phyloP scores from a whole-genome alignment of 1,140 invertebrate species.

The Ctenoplectra terminalis region DNA sequence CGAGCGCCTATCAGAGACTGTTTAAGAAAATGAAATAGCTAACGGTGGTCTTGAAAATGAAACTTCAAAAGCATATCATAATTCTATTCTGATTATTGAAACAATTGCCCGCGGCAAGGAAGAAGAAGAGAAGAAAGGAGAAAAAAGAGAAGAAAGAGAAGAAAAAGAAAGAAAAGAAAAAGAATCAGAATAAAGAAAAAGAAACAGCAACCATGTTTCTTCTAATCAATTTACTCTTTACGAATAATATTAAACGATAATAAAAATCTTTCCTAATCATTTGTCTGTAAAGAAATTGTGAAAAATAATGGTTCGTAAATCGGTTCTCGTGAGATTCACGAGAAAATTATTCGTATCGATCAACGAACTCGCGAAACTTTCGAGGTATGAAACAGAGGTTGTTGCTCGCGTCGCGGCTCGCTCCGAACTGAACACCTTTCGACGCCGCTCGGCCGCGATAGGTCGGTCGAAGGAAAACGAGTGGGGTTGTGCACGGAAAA shows the following conservation, averaged over 20 bases:
- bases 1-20: background rate
- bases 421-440: slow-evolving; percentile 56
- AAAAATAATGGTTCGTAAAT: background rate
- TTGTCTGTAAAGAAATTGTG: too few relatives aligned
- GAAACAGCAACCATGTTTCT: background rate
- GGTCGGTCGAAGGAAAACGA: background rate
- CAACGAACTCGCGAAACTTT: background rate
- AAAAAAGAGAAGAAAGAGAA: background rate
- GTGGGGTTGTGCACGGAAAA: slow-evolving; percentile 5
- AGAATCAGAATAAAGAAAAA: background rate
- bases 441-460: background rate
- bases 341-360: background rate
- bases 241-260: background rate
- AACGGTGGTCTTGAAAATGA: too few relatives aligned
- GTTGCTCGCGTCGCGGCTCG: slow-evolving; percentile 50
- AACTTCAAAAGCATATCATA: background rate
- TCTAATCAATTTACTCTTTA: background rate
- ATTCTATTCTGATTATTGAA: background rate
- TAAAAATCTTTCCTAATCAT: background rate
- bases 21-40: background rate
- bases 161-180: background rate
- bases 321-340: background rate
- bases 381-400: background rate
- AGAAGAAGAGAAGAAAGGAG: too few relatives aligned
- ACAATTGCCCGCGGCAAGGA: background rate